Evolutionary conservation across 2,113 vertebrate species (phyloP).

Genomic region (Pongo pygmaeus): DNA sequence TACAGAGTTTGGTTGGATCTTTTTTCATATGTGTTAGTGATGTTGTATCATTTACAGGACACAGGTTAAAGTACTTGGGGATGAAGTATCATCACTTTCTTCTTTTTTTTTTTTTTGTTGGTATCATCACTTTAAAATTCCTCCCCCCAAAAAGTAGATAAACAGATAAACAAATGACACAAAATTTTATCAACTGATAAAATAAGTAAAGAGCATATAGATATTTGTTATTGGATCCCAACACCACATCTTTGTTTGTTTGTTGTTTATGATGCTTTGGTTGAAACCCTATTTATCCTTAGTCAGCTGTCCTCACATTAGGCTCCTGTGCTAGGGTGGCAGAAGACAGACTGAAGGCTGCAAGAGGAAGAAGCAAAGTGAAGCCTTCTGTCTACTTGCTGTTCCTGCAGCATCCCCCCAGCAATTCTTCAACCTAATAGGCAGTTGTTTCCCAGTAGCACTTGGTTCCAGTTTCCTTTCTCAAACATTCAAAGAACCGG

Average conservation of each 20-base stretch:
- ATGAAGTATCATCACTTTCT: neutral
- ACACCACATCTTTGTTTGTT: neutral
- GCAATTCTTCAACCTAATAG: neutral
- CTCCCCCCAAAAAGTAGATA: neutral
- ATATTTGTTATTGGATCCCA: neutral
- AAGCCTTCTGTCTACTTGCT: neutral
- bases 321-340: fast-evolving
- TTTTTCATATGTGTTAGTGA: neutral
- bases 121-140: neutral
- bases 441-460: neutral
- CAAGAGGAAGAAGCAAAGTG: neutral
- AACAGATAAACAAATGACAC: neutral
- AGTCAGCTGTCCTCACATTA: neutral
- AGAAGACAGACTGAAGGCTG: neutral
- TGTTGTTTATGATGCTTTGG: neutral
- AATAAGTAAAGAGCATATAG: neutral
- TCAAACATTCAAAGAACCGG: neutral
- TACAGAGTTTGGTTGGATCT: neutral
- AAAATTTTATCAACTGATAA: neutral
- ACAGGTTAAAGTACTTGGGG: neutral
- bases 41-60: neutral
- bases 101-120: no score
- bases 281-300: neutral
- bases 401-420: no score
- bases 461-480: neutral